Percentiles rank a stretch among this genome's conserved stretches.
These are phyloP conservation scores for Himalopsyche japonica DNA, from an alignment of 2,888 invertebrate species.

Conservation along the genomic window DNA sequence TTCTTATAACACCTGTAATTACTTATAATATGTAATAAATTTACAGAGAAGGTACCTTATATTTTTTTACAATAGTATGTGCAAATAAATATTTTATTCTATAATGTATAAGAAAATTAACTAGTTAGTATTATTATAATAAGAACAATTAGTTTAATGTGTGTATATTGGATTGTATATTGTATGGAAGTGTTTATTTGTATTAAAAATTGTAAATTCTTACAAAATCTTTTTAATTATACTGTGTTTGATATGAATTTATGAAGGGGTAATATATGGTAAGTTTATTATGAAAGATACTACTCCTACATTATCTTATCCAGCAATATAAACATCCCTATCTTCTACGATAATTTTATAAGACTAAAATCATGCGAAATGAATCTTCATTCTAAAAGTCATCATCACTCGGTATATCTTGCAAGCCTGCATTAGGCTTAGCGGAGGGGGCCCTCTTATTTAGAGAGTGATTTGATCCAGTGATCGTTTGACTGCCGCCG, in stretches of 20 bases:
- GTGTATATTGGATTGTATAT: neutral
- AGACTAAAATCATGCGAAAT: neutral
- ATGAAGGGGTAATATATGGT: too few relatives aligned
- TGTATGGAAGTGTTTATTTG: neutral
- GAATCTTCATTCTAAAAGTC: slow-evolving; percentile 49
- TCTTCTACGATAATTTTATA: neutral
- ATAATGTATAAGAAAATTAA: neutral
- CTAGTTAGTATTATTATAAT: neutral
- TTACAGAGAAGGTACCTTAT: neutral
- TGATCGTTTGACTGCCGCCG: slow-evolving; percentile 10
- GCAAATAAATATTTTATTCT: neutral
- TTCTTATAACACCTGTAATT: neutral
- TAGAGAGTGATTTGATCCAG: slow-evolving; percentile 37
- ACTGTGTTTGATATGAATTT: too few relatives aligned
- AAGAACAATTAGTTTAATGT: neutral
- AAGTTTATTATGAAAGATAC: too few relatives aligned
- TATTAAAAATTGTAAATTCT: too few relatives aligned
- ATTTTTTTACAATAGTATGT: neutral
- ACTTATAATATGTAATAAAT: neutral
- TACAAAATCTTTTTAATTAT: too few relatives aligned
- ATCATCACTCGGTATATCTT: slow-evolving; percentile 52
- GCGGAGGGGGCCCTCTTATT: slow-evolving; percentile 36
- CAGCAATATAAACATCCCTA: too few relatives aligned
- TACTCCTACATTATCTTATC: too few relatives aligned
- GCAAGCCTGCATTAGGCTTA: slow-evolving; percentile 40